A percentile compares a stretch with the other conserved stretches of the same genome.
phyloP scores from a whole-genome alignment of 2,797 vertebrate species.

The Pygocentrus nattereri region DNA sequence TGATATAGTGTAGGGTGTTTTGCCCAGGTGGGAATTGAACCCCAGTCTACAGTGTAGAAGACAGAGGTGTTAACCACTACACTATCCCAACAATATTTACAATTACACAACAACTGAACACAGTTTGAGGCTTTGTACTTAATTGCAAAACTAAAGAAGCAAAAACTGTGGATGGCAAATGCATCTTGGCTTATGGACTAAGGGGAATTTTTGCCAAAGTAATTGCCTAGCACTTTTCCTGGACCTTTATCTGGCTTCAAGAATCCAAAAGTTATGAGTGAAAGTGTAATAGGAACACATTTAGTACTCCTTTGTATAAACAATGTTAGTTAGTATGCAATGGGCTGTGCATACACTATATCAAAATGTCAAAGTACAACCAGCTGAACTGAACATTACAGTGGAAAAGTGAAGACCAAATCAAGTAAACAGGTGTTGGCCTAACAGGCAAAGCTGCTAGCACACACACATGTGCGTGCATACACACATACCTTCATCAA shows the following conservation, averaged over 20 bases:
- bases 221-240: neutral
- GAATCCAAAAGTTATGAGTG: neutral
- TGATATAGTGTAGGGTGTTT: no score
- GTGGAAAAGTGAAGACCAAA: constrained; percentile 35
- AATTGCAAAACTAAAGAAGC: neutral
- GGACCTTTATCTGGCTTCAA: neutral
- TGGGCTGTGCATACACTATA: constrained; percentile 10
- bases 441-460: constrained; percentile 31
- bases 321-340: constrained; percentile 35
- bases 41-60: no score
- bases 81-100: no score
- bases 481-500: constrained; percentile 35
- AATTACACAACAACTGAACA: no score
- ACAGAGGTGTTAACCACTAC: no score
- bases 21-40: no score
- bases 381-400: constrained; percentile 41
- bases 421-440: constrained; percentile 44
- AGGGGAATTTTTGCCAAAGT: neutral
- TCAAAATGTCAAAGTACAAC: constrained; percentile 40
- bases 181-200: neutral
- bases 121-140: no score
- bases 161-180: neutral
- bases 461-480: constrained; percentile 1
- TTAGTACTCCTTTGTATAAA: neutral
- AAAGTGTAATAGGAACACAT: constrained; percentile 6